Evolutionary conservation across 2,888 invertebrate species (phyloP).

Genomic region (Schizotus pectinicornis): DNA sequence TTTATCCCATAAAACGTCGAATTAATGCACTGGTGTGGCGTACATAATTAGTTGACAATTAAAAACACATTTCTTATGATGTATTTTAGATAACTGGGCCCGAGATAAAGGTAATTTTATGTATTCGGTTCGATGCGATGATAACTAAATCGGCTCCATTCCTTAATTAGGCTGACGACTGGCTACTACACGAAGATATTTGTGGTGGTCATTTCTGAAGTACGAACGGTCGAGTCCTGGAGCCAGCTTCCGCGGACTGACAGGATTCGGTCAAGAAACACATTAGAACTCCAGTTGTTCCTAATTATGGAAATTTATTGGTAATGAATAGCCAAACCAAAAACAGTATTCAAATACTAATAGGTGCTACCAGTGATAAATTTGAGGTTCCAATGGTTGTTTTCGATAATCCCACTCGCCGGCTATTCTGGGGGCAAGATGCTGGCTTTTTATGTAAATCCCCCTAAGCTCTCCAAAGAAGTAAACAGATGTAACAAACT

Average conservation of each 20-base stretch:
- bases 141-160: constrained; percentile 7
- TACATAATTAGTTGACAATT: constrained; percentile 14
- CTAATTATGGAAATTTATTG: constrained; percentile 6
- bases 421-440: neutral
- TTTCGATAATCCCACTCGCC: neutral
- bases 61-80: constrained; percentile 13
- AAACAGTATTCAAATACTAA: neutral
- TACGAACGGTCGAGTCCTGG: neutral
- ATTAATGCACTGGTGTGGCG: constrained; percentile 3
- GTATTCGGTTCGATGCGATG: neutral
- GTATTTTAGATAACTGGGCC: constrained; percentile 9
- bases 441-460: neutral
- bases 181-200: neutral
- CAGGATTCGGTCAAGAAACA: neutral
- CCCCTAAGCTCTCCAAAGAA: neutral
- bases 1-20: too few species aligned
- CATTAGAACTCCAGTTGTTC: neutral
- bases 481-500: constrained; percentile 1
- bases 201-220: neutral
- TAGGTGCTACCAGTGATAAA: neutral
- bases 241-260: too few species aligned
- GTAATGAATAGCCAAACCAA: neutral
- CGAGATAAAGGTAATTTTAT: neutral
- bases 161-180: constrained; percentile 3
- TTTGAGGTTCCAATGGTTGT: neutral